Evolutionary conservation across 2,113 vertebrate species (phyloP).

Genomic region (Theropithecus gelada): DNA sequence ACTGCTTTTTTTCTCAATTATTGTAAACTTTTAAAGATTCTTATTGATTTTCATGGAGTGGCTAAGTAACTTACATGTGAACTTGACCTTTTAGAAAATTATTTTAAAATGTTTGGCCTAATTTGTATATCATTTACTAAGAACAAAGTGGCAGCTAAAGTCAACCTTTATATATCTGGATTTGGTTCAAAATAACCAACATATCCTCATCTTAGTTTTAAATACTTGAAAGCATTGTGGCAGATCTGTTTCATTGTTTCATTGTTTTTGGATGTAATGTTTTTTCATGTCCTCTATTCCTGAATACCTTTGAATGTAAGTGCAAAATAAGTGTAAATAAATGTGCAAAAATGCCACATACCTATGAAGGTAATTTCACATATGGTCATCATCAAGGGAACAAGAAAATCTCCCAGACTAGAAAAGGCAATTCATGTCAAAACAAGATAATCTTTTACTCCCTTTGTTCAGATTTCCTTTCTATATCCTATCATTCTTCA

Average conservation of each 20-base stretch:
- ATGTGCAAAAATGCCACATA: neutral
- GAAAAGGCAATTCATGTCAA: neutral
- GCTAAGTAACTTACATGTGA: conserved; percentile 28
- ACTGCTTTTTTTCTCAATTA: neutral
- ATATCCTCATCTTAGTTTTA: neutral
- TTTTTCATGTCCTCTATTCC: neutral
- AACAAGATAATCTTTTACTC: neutral
- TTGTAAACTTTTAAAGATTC: neutral
- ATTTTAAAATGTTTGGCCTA: neutral
- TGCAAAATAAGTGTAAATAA: neutral
- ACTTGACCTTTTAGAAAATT: conserved; percentile 5
- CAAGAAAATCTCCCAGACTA: neutral
- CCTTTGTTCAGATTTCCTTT: neutral
- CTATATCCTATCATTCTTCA: neutral
- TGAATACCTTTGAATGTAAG: neutral
- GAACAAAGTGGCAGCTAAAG: neutral
- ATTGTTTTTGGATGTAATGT: neutral
- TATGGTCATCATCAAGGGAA: neutral
- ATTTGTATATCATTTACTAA: neutral
- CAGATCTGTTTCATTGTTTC: neutral
- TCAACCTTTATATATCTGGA: neutral
- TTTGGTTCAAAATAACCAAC: neutral
- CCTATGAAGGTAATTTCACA: neutral
- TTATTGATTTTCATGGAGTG: neutral
- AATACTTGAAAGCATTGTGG: neutral